A percentile compares a stretch with the other conserved stretches of the same genome.
These are phyloP conservation scores for Nothobranchius furzeri DNA, from an alignment of 2,113 vertebrate genomes.

Conservation along the genomic window DNA sequence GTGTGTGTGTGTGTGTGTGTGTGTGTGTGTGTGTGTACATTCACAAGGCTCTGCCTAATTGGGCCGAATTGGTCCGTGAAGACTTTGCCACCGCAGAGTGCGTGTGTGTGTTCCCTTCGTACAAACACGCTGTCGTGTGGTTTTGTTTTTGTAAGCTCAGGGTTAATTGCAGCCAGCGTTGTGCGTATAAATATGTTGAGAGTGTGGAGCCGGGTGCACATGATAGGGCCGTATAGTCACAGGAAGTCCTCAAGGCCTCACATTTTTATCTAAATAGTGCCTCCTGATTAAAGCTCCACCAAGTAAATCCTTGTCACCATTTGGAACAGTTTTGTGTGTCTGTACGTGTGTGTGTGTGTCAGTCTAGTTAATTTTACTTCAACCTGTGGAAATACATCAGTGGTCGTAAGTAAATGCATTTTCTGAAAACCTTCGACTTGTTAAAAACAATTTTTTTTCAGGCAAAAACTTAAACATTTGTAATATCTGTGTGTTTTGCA, in stretches of 20 bases:
- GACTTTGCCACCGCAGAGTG: conserved; percentile 69
- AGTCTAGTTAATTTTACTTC: too few relatives aligned
- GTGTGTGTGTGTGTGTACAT: conserved; percentile 37
- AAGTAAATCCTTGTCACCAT: conserved; percentile 1
- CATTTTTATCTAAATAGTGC: conserved; percentile 2
- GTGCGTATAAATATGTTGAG: conserved; percentile 52
- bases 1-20: conserved; percentile 34
- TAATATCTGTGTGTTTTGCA: conserved; percentile 35
- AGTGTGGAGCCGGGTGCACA: conserved; percentile 30
- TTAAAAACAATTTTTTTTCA: too few relatives aligned
- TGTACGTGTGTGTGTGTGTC: background rate
- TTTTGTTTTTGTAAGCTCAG: conserved; percentile 71
- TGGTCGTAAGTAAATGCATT: too few relatives aligned
- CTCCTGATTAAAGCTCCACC: conserved; percentile 2
- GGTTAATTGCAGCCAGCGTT: conserved; percentile 74
- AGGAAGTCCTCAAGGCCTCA: conserved; percentile 1
- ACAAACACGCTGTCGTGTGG: conserved; percentile 71
- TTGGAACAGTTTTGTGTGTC: conserved; percentile 5
- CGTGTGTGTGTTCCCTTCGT: conserved; percentile 60
- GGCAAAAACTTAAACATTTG: background rate
- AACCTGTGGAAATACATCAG: too few relatives aligned
- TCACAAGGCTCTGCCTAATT: conserved; percentile 76
- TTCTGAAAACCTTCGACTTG: too few relatives aligned
- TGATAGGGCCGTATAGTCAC: conserved; percentile 14
- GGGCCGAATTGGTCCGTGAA: conserved; percentile 74